These are phyloP conservation scores for Trichopria drosophilae DNA, from an alignment of 2,888 invertebrate species.

Conservation along the genomic window DNA sequence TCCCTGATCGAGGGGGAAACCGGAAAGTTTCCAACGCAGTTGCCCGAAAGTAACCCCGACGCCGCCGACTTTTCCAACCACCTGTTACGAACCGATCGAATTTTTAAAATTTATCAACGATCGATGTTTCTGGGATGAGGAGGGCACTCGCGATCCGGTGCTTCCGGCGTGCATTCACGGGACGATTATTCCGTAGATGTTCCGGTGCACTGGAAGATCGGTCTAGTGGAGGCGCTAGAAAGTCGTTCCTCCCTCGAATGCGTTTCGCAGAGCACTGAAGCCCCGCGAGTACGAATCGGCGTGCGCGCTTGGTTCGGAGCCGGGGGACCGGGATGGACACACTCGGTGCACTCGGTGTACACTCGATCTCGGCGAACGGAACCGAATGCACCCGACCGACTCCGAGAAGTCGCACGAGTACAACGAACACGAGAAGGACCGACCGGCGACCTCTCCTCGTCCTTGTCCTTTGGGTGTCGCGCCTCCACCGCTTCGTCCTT, in stretches of 20 bases:
- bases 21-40: no score
- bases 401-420: no score
- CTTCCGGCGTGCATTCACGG: no score
- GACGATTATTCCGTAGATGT: no score
- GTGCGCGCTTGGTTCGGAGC: constrained; percentile 19
- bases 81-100: no score
- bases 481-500: background rate
- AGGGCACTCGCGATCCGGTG: no score
- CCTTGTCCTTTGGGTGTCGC: constrained; percentile 9
- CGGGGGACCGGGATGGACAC: constrained; percentile 33
- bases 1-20: constrained; percentile 2
- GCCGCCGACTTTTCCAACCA: no score
- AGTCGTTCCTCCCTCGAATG: constrained; percentile 41
- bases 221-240: constrained; percentile 10
- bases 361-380: constrained; percentile 32
- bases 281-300: constrained; percentile 18
- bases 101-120: no score
- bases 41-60: no score
- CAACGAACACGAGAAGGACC: no score
- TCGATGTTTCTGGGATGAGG: no score
- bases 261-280: constrained; percentile 50
- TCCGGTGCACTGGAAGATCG: constrained; percentile 3
- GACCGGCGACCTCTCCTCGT: constrained; percentile 29
- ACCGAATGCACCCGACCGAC: no score
- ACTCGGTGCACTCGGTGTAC: constrained; percentile 25